Percentiles rank a stretch among this genome's conserved stretches.
Conservation (phyloP, 2,888 invertebrate genomes). For the Catocala nupta region DNA sequence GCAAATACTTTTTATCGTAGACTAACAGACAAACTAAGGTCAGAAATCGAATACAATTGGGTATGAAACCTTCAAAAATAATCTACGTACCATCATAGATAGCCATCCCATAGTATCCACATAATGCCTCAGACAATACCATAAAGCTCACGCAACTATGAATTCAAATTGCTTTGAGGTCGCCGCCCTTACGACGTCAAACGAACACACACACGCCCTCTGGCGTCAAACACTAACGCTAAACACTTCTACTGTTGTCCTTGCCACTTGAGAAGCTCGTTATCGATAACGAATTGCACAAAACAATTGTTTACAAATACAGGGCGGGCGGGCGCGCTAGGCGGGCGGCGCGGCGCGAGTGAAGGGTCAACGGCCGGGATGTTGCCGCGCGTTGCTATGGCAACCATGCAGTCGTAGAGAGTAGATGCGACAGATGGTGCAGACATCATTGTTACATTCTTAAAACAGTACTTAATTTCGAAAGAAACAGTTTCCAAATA, state of each 20-base stretch:
- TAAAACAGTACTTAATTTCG: not conserved
- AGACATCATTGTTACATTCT: not conserved
- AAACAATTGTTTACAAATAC: conserved; percentile 65
- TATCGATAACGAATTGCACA: conserved; percentile 46
- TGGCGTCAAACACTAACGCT: conserved; percentile 14
- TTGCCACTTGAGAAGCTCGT: conserved; percentile 32
- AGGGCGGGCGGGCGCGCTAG: conserved; percentile 58
- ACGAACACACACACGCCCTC: conserved; percentile 8
- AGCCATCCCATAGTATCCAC: not conserved
- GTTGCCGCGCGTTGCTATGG: conserved; percentile 67
- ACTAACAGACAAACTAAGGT: too few species aligned
- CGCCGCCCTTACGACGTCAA: not conserved
- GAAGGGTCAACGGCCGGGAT: conserved; percentile 65
- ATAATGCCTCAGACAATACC: conserved; percentile 5
- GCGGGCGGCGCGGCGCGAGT: conserved; percentile 61
- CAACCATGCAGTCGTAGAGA: conserved; percentile 61
- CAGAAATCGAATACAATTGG: too few species aligned
- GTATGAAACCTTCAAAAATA: too few species aligned
- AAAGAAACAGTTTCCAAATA: too few species aligned
- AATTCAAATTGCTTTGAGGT: not conserved
- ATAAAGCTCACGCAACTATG: conserved; percentile 6
- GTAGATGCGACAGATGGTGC: conserved; percentile 4
- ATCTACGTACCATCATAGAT: not conserved
- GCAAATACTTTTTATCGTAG: too few species aligned
- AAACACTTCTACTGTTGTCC: conserved; percentile 4